These are phyloP conservation scores for Drosophila eohydei DNA, from an alignment of 2,888 invertebrate genomes.

Conservation along the genomic window DNA sequence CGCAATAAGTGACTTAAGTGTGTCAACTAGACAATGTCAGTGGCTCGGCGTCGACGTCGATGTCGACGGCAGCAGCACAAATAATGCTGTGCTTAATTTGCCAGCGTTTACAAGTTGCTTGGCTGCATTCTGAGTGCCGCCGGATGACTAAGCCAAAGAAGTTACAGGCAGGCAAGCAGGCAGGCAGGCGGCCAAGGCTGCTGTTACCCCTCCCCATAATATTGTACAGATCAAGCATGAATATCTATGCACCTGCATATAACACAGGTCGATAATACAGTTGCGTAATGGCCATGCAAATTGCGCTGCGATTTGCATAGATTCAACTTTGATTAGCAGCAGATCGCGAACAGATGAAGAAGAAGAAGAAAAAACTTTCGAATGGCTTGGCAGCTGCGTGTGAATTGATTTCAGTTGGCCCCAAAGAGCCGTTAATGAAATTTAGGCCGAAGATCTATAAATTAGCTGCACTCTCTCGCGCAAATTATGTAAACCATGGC, in stretches of 20 bases:
- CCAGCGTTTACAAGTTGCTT: constrained; percentile 70
- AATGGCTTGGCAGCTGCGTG: constrained; percentile 44
- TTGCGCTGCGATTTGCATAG: constrained; percentile 65
- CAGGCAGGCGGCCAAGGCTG: constrained; percentile 63
- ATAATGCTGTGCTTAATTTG: constrained; percentile 76
- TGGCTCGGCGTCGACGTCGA: constrained; percentile 39
- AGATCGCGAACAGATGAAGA: constrained; percentile 44
- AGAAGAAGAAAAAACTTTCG: constrained; percentile 60
- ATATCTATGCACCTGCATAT: constrained; percentile 11
- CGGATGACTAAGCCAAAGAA: constrained; percentile 80
- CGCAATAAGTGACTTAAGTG: constrained; percentile 76
- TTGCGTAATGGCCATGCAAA: constrained; percentile 57
- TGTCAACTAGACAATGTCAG: constrained; percentile 80
- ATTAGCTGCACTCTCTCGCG: constrained; percentile 48
- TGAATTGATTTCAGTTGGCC: constrained; percentile 33
- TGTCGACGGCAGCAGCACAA: constrained; percentile 24
- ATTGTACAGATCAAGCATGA: constrained; percentile 31
- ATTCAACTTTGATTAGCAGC: constrained; percentile 64
- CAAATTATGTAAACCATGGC: constrained; percentile 64
- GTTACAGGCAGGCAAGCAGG: constrained; percentile 43
- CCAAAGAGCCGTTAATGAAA: constrained; percentile 47
- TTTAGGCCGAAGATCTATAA: constrained; percentile 60
- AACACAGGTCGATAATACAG: constrained; percentile 21
- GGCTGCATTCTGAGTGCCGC: constrained; percentile 70
- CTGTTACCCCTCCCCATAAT: constrained; percentile 47